Evolutionary conservation across 2,797 vertebrate species (phyloP).

Genomic region (Hydrocynus forskahlii): DNA sequence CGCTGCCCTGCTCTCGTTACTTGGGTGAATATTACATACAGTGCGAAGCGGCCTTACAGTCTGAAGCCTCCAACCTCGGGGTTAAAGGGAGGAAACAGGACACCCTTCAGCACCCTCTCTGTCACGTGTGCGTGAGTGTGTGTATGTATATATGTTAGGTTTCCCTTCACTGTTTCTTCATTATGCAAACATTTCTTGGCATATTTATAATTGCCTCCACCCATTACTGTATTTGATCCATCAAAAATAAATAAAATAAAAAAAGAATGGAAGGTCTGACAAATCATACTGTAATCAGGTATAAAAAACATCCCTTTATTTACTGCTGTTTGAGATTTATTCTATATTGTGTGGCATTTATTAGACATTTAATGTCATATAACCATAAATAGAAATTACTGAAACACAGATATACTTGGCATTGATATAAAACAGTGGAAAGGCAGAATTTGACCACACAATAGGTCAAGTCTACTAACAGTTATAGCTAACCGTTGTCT

Average conservation of each 20-base stretch:
- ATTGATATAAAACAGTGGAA: not conserved
- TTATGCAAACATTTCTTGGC: no score
- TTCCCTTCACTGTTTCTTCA: not conserved
- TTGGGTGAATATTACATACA: constrained; percentile 62
- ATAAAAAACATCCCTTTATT: not conserved
- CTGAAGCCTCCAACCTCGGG: constrained; percentile 60
- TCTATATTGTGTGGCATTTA: not conserved
- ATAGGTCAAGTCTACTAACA: not conserved
- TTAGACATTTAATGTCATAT: not conserved
- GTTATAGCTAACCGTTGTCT: not conserved
- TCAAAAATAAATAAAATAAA: not conserved
- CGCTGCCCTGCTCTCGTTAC: constrained; percentile 1
- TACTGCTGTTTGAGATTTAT: not conserved
- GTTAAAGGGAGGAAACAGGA: constrained; percentile 47
- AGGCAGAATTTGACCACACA: not conserved
- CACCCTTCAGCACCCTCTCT: constrained; percentile 38
- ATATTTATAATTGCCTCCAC: not conserved
- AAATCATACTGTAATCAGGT: not conserved
- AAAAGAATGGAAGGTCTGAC: no score
- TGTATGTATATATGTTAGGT: not conserved
- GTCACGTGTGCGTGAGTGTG: not conserved
- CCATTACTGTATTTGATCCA: not conserved
- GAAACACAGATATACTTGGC: not conserved
- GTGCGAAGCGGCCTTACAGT: constrained; percentile 78
- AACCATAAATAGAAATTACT: not conserved